These are phyloP conservation scores for Anolis carolinensis DNA, from an alignment of 2,113 vertebrate genomes.

Conservation along the genomic window DNA sequence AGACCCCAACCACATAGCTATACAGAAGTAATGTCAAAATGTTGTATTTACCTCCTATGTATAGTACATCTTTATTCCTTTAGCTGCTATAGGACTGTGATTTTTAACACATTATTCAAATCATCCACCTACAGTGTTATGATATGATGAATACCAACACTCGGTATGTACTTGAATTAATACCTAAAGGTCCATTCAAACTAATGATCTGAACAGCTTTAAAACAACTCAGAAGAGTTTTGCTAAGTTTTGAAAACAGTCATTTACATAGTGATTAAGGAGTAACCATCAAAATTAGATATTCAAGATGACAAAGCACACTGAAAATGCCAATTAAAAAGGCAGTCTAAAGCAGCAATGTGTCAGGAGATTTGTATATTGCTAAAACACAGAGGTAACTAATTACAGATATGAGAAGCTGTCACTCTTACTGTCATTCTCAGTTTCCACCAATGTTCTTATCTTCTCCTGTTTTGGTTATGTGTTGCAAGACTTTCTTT, in stretches of 20 bases:
- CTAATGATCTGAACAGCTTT: background rate
- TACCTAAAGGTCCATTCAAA: no score
- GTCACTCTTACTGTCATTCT: background rate
- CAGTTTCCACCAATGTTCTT: background rate
- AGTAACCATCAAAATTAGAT: background rate
- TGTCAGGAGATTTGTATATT: background rate
- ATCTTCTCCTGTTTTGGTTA: background rate
- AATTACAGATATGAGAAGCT: background rate
- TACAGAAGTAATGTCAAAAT: no score
- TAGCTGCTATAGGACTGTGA: no score
- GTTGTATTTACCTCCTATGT: no score
- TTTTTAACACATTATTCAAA: no score
- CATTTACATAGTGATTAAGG: background rate
- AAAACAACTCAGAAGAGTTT: background rate
- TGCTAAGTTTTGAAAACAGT: background rate
- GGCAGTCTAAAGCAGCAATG: background rate
- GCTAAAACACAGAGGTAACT: background rate
- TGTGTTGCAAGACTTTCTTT: background rate
- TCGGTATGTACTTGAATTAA: no score
- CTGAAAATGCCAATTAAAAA: background rate
- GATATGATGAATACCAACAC: no score
- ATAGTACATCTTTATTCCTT: no score
- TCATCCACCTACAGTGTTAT: no score
- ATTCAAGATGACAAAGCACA: background rate
- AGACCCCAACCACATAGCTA: no score